Conservation (phyloP, 30 jellyfish, hydroid and myxozoan species). For the Turritopsis rubra region DNA sequence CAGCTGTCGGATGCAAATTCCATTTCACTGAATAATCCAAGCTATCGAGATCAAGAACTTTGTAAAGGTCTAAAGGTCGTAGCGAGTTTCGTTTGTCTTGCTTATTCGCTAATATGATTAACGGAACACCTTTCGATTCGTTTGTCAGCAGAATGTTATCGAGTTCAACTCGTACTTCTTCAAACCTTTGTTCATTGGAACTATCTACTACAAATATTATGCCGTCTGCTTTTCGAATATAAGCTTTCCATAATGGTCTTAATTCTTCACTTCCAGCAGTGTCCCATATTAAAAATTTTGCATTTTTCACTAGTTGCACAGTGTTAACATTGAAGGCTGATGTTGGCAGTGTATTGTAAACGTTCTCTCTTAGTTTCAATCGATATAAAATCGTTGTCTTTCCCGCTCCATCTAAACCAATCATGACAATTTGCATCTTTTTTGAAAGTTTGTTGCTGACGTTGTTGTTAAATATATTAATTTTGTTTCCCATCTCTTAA, state of each 20-base stretch:
- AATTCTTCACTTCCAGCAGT: conserved; percentile 73
- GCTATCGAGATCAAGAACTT: conserved; percentile 47
- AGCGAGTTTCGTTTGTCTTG: conserved; percentile 62
- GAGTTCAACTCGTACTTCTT: conserved; percentile 72
- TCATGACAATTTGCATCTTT: conserved; percentile 63
- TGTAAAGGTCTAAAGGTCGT: conserved; percentile 51
- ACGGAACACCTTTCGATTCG: conserved; percentile 73
- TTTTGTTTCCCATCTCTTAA: conserved; percentile 14
- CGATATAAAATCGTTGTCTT: conserved; percentile 78
- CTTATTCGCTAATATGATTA: conserved; percentile 72
- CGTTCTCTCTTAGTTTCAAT: conserved; percentile 59
- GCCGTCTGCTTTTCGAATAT: conserved; percentile 88
- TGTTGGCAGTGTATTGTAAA: conserved; percentile 69
- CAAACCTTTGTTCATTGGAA: conserved; percentile 59
- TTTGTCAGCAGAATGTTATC: conserved; percentile 32
- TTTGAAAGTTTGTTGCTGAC: conserved; percentile 32
- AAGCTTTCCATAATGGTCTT: conserved; percentile 88
- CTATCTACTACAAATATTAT: conserved; percentile 81
- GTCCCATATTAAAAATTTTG: conserved; percentile 71
- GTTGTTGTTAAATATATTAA: background rate
- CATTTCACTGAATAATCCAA: conserved; percentile 53
- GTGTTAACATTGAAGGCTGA: conserved; percentile 78
- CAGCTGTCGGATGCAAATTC: conserved; percentile 72
- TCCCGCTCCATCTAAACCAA: conserved; percentile 84
- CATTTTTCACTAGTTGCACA: conserved; percentile 49